These are phyloP conservation scores for Sciurus vulgaris DNA, from an alignment of 2,797 vertebrate genomes.

Conservation along the genomic window DNA sequence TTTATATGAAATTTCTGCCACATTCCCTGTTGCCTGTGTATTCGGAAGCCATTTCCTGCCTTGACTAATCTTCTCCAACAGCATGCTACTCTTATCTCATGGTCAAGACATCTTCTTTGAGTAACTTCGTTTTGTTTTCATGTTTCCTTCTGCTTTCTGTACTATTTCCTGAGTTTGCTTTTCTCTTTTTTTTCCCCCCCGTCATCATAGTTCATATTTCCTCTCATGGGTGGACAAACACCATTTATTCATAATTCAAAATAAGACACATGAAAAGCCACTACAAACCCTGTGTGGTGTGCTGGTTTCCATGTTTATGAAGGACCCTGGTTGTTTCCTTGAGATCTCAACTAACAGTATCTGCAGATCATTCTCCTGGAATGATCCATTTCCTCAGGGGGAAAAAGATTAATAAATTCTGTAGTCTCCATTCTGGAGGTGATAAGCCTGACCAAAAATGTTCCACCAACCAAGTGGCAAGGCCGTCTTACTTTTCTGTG, in stretches of 20 bases:
- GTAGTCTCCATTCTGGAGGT: neutral
- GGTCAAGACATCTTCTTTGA: neutral
- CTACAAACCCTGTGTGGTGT: neutral
- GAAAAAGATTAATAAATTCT: neutral
- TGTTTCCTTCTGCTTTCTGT: neutral
- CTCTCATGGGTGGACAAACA: neutral
- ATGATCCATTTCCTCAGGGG: neutral
- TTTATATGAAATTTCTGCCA: slow-evolving; percentile 25
- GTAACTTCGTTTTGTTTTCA: slow-evolving; percentile 15
- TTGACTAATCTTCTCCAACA: neutral
- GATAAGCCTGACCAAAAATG: neutral
- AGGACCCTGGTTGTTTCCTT: neutral
- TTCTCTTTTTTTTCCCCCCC: neutral
- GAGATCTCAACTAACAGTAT: neutral
- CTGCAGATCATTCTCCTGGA: neutral
- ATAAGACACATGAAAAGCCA: neutral
- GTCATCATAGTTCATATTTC: neutral
- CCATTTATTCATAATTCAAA: neutral
- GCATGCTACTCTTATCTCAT: neutral
- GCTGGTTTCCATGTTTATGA: neutral
- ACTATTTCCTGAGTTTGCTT: neutral
- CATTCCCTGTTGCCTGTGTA: neutral
- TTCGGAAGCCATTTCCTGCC: neutral
- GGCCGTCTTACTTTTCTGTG: neutral
- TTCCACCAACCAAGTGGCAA: neutral